Conservation (phyloP, 2,888 invertebrate genomes). For the Actias luna region DNA sequence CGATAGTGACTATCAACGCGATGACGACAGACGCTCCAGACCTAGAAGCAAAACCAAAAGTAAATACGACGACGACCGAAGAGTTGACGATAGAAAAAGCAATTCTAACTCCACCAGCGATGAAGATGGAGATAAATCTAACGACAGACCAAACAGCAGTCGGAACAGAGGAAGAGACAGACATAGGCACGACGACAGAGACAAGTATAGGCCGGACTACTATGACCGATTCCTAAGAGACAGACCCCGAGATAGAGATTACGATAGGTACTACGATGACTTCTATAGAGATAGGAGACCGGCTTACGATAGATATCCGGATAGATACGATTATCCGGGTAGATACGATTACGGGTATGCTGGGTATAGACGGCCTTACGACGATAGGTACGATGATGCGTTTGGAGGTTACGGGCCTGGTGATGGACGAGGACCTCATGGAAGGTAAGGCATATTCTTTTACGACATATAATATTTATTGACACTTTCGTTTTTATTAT, state of each 20-base stretch:
- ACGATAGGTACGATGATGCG: conserved; percentile 55
- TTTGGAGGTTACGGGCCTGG: conserved; percentile 64
- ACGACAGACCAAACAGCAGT: conserved; percentile 42
- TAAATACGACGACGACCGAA: conserved; percentile 47
- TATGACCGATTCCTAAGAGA: conserved; percentile 70
- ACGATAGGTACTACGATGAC: conserved; percentile 56
- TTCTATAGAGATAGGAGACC: conserved; percentile 59
- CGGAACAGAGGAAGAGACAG: conserved; percentile 58
- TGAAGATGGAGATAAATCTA: conserved; percentile 59
- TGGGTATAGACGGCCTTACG: conserved; percentile 51
- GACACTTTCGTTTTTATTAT: background rate
- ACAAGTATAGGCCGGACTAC: conserved; percentile 69
- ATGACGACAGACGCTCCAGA: conserved; percentile 44
- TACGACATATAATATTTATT: background rate
- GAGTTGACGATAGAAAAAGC: conserved; percentile 29
- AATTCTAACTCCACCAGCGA: conserved; percentile 60
- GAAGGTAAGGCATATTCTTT: conserved; percentile 53
- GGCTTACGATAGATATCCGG: conserved; percentile 54
- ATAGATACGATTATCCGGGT: conserved; percentile 47
- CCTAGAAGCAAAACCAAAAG: conserved; percentile 18
- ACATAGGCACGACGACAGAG: conserved; percentile 61
- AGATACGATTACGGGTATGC: conserved; percentile 56
- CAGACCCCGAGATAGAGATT: conserved; percentile 61
- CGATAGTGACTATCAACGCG: conserved; percentile 51
- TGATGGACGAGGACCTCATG: conserved; percentile 71